Conservation (phyloP, 2,797 vertebrate species). For the Fratercula arctica region DNA sequence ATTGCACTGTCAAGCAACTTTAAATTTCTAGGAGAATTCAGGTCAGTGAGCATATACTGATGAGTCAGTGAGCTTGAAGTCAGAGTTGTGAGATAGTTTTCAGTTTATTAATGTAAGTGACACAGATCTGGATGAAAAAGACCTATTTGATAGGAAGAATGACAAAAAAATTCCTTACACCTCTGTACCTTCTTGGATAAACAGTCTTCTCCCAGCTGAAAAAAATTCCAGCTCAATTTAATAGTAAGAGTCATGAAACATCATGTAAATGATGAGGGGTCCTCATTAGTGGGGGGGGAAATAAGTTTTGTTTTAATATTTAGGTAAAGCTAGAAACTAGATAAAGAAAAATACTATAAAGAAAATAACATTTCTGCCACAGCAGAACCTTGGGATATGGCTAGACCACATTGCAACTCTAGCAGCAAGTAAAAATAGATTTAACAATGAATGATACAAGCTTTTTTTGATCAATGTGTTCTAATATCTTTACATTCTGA, state of each 20-base stretch:
- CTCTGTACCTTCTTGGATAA: background rate
- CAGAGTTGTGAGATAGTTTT: background rate
- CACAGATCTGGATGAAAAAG: background rate
- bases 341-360: background rate
- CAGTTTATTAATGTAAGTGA: background rate
- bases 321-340: background rate
- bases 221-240: background rate
- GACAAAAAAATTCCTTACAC: background rate
- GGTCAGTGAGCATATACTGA: constrained; percentile 1
- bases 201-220: background rate
- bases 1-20: constrained; percentile 18
- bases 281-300: background rate
- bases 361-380: background rate
- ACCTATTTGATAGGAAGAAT: background rate
- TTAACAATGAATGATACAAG: background rate
- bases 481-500: background rate
- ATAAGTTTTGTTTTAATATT: background rate
- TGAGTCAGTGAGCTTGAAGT: background rate
- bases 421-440: background rate
- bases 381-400: background rate
- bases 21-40: constrained; percentile 50
- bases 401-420: background rate
- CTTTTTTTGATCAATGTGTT: background rate
- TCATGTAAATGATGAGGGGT: background rate
- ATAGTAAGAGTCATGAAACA: background rate